phyloP scores from a whole-genome alignment of 2,113 vertebrate genomes.

The Asarcornis scutulata region DNA sequence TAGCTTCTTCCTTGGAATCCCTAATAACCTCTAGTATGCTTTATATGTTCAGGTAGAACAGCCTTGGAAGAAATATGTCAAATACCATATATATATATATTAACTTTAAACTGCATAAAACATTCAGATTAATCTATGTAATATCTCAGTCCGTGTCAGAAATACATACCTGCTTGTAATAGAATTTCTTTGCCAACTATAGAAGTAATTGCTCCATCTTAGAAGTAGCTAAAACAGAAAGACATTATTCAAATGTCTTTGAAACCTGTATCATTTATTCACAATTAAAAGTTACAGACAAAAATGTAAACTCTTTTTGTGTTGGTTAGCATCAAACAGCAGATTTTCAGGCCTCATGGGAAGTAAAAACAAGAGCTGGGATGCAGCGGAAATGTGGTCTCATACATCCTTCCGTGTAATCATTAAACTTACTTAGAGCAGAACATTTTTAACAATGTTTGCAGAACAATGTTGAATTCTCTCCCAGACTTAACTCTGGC shows the following conservation, averaged over 20 bases:
- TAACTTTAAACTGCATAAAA: background rate
- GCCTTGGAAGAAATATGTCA: background rate
- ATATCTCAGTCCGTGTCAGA: background rate
- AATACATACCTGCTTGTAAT: background rate
- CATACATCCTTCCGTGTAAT: constrained; percentile 58
- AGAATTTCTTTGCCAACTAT: background rate
- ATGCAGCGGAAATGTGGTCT: constrained; percentile 52
- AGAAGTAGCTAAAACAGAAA: constrained; percentile 30
- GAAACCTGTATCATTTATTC: background rate
- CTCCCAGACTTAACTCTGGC: constrained; percentile 53
- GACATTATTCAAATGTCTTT: background rate
- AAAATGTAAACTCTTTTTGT: background rate
- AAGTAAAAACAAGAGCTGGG: constrained; percentile 42
- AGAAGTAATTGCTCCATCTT: background rate
- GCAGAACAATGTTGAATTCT: constrained; percentile 61
- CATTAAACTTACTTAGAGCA: constrained; percentile 62
- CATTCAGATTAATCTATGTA: background rate
- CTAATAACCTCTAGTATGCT: background rate
- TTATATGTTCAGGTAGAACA: background rate
- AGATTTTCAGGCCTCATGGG: constrained; percentile 48
- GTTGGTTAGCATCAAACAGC: constrained; percentile 28
- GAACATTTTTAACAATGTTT: constrained; percentile 63
- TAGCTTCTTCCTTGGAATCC: background rate
- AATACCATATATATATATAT: background rate
- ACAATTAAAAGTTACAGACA: constrained; percentile 8